Evolutionary conservation across 1,140 invertebrate species (phyloP).

Genomic region (Rhyacophila brunnea): DNA sequence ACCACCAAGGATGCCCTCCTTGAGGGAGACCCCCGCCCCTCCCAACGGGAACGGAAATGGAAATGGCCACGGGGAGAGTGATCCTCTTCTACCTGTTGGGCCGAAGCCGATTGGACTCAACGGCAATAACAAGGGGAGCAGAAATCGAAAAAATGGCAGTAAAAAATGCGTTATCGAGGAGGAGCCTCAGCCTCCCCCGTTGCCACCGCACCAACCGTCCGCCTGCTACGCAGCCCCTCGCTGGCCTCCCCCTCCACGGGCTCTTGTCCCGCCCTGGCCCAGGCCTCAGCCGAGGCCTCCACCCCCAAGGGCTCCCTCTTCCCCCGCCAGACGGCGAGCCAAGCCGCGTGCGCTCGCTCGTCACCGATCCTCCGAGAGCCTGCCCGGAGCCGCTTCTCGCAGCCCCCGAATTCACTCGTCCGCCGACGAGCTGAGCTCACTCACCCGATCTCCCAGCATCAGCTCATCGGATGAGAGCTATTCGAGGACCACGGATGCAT

Average conservation of each 20-base stretch:
- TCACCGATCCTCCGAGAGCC: constrained; percentile 65
- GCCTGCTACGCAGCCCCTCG: constrained; percentile 38
- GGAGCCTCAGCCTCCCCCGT: constrained; percentile 52
- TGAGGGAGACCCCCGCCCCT: constrained; percentile 41
- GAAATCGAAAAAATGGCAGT: constrained; percentile 42
- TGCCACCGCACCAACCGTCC: constrained; percentile 50
- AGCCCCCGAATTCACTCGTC: constrained; percentile 68
- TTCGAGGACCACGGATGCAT: constrained; percentile 69
- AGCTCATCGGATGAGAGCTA: constrained; percentile 81
- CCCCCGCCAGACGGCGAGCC: constrained; percentile 36
- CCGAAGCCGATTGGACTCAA: constrained; percentile 54
- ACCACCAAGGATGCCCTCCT: constrained; percentile 45
- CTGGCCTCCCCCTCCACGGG: constrained; percentile 51
- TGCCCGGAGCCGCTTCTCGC: constrained; percentile 52
- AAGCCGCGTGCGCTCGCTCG: constrained; percentile 43
- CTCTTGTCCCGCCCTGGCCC: constrained; percentile 58
- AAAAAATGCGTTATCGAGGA: constrained; percentile 38
- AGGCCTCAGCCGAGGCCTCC: constrained; percentile 48
- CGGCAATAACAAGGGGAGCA: constrained; percentile 41
- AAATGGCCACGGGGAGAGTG: constrained; percentile 59
- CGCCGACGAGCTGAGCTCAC: constrained; percentile 75
- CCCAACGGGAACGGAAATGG: constrained; percentile 28
- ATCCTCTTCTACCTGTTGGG: constrained; percentile 62
- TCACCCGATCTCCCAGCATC: constrained; percentile 74
- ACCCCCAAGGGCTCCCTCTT: constrained; percentile 45